Evolutionary conservation across 2,888 invertebrate genomes (phyloP).

Genomic region (Lithophane socia): DNA sequence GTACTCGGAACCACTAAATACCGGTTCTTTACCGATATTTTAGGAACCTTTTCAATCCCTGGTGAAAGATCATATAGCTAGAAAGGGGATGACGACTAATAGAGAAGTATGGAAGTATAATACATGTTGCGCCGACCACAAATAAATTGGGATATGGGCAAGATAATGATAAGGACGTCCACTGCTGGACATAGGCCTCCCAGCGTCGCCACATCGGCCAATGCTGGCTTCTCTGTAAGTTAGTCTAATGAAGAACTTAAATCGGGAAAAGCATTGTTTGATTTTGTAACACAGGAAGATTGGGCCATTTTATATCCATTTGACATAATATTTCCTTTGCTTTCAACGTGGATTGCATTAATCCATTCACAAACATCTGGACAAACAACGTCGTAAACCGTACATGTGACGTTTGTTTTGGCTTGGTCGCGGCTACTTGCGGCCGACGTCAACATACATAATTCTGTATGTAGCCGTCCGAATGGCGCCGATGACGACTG

Average conservation of each 20-base stretch:
- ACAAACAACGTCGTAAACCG: slow-evolving; percentile 42
- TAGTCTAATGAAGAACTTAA: not conserved
- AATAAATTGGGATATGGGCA: not conserved
- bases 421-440: slow-evolving; percentile 1
- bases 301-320: not conserved
- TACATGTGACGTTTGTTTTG: slow-evolving; percentile 32
- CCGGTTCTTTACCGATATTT: no score
- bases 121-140: not conserved
- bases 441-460: not conserved
- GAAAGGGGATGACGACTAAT: no score
- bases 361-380: slow-evolving; percentile 29
- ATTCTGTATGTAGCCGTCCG: not conserved
- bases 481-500: slow-evolving; percentile 3
- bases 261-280: not conserved
- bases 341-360: slow-evolving; percentile 15
- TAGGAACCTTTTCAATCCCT: no score
- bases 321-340: slow-evolving; percentile 22
- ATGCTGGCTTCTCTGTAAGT: not conserved
- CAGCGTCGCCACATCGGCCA: not conserved
- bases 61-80: no score
- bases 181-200: not conserved
- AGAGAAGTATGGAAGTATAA: not conserved
- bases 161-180: not conserved
- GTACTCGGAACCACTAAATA: no score
- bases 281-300: slow-evolving; percentile 7